Percentiles rank a stretch among this genome's conserved stretches.
These are phyloP conservation scores for Urechis unicinctus DNA, from an alignment of 2,888 invertebrate genomes.

Conservation along the genomic window DNA sequence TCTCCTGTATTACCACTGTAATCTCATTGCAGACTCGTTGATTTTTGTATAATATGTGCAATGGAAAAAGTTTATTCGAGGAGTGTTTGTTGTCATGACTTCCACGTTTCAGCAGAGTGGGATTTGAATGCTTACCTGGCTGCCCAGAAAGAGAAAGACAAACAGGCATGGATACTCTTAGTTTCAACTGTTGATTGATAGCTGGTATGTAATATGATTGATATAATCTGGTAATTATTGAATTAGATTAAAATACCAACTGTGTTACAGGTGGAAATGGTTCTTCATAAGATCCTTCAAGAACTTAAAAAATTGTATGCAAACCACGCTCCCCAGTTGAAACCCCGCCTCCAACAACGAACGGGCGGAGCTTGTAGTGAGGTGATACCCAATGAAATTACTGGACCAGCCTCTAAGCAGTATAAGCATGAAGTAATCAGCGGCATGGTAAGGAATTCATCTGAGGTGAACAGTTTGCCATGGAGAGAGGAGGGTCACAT, in stretches of 20 bases:
- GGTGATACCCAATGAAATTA: no score
- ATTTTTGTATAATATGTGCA: no score
- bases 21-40: neutral
- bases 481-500: neutral
- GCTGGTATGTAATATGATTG: neutral
- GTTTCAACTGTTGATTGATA: neutral
- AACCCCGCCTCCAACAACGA: no score
- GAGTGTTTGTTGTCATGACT: no score
- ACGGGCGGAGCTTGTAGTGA: no score
- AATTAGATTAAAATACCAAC: neutral
- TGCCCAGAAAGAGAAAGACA: conserved; percentile 46
- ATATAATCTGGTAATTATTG: neutral
- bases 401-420: no score
- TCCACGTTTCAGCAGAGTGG: conserved; percentile 41
- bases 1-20: neutral
- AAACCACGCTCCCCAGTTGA: conserved; percentile 28
- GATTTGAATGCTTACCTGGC: conserved; percentile 43
- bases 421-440: no score
- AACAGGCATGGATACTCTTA: conserved; percentile 43
- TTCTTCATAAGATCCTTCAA: conserved; percentile 30
- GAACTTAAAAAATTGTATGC: conserved; percentile 32
- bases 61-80: no score
- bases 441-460: no score
- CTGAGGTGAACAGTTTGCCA: neutral
- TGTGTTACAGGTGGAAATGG: conserved; percentile 28